These are phyloP conservation scores for Neotoma lepida DNA, from an alignment of 2,113 vertebrate genomes.

Conservation along the genomic window DNA sequence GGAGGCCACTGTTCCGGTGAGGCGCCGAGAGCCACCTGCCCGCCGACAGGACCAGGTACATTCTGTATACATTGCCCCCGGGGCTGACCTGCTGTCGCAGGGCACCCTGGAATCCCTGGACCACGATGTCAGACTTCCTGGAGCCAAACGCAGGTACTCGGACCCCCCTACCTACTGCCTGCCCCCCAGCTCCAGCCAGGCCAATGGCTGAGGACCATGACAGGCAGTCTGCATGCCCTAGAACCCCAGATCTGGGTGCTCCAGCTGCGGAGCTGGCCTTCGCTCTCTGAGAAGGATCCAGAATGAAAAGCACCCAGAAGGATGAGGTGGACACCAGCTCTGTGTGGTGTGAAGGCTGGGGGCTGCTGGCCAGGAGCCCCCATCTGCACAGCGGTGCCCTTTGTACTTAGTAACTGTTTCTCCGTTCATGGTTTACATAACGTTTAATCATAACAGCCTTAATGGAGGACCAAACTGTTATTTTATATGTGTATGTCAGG, in stretches of 20 bases:
- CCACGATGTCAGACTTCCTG: slow-evolving; percentile 63
- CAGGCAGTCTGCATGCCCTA: background rate
- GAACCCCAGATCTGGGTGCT: background rate
- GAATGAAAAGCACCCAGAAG: slow-evolving; percentile 62
- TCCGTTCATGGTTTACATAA: slow-evolving; percentile 83
- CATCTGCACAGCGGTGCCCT: background rate
- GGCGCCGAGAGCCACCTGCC: slow-evolving; percentile 86
- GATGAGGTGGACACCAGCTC: background rate
- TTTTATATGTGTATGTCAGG: slow-evolving; percentile 74
- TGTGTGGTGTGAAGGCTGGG: background rate
- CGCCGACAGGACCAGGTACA: slow-evolving; percentile 91
- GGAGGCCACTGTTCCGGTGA: slow-evolving; percentile 61
- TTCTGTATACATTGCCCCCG: slow-evolving; percentile 88
- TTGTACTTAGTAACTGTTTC: slow-evolving; percentile 74
- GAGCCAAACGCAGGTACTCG: slow-evolving; percentile 90
- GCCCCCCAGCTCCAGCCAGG: slow-evolving; percentile 72
- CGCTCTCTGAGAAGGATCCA: slow-evolving; percentile 52
- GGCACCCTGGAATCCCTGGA: slow-evolving; percentile 64
- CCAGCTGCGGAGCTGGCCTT: background rate
- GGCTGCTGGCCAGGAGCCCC: background rate
- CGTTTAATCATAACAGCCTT: slow-evolving; percentile 80
- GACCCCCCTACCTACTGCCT: slow-evolving; percentile 87
- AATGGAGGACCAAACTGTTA: slow-evolving; percentile 80
- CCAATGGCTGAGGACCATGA: slow-evolving; percentile 52
- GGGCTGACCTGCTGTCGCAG: slow-evolving; percentile 73